Percentiles rank a stretch among this genome's conserved stretches.
Conservation (phyloP, 2,113 vertebrate genomes). For the Lamprotornis superbus region DNA sequence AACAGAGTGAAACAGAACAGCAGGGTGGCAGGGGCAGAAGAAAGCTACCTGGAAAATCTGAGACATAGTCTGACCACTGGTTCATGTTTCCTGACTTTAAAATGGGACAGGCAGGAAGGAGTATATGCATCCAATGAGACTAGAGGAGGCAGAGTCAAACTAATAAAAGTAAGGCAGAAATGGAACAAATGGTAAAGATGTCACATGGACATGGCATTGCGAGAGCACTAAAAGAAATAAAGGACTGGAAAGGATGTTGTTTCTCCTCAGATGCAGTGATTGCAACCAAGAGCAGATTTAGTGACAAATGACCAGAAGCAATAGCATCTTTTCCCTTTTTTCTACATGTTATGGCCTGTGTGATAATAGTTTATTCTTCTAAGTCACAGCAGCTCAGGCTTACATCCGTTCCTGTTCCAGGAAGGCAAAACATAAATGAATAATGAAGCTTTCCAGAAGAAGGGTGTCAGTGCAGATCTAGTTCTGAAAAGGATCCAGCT, state of each 20-base stretch:
- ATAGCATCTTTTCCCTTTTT: not conserved
- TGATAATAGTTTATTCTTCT: not conserved
- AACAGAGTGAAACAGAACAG: not conserved
- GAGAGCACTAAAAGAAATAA: not conserved
- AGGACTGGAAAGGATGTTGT: not conserved
- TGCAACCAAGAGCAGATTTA: not conserved
- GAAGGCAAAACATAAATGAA: conserved; percentile 29
- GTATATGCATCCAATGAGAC: not conserved
- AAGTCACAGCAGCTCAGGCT: conserved; percentile 5
- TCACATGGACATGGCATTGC: not conserved
- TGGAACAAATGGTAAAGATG: not conserved
- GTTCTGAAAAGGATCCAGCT: not conserved
- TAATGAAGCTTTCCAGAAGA: conserved; percentile 29
- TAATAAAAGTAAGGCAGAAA: not conserved
- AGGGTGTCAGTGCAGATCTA: not conserved
- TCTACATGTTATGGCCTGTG: not conserved
- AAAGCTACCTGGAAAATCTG: not conserved
- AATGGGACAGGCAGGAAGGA: not conserved
- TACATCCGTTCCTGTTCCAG: not conserved
- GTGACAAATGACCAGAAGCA: not conserved
- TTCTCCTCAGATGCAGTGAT: not conserved
- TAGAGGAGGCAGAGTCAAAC: not conserved
- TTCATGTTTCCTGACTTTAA: not conserved
- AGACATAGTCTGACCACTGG: not conserved
- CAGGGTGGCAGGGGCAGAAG: not conserved